Evolutionary conservation across 2,113 vertebrate species (phyloP), one percentile per base, ranked within the genome.

Genomic region (Sylvia atricapilla): DNA sequence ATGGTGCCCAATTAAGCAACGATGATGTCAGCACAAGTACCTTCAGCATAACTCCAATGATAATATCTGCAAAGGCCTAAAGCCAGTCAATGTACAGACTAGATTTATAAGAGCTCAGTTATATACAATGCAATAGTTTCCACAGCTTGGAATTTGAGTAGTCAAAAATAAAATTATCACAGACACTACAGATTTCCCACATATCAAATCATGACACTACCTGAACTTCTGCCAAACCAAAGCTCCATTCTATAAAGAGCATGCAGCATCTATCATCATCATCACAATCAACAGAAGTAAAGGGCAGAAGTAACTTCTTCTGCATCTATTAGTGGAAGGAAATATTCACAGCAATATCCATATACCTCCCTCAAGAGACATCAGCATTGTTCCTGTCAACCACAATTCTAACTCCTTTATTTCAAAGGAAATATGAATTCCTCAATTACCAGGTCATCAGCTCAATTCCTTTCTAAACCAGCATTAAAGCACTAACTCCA

Each of bases 341-440:
- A 89, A 91, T 56, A 84, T 39, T 70, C 74, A 87, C 62, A 94
- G 73, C 44, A 68, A 75, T 69, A 88, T 19, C 44, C 55, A 56
- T 19, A 74, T 7, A 41, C 10, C 13, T 75, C 75, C 52, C 59
- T 88, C 67, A 43, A 70, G 67, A 15, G 67, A 72, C 11, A 8
- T 46, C 31, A 47, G 64, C 43, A 76, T 68, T 93, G 67, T 72
- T 93, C 88, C 87, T 89, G 86, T 75, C 67, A 59, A 39, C 17
- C 44, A 49, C 41, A 93, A 88, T 77, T 81, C 55, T 81, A 16
- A 86, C 19, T 81, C 35, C 17, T 70, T 75, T 74, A 87, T 91
- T 93, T 91, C 84, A 88, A 85, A 50, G 31, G 20, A 93, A 96
- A 66, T 35, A 49, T 8, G n/a, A 92, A 87, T 62, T 83, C 27